Evolutionary conservation across 2,888 invertebrate species (phyloP), one percentile per base, ranked within the genome.

Genomic region (Macrophya alboannulata): DNA sequence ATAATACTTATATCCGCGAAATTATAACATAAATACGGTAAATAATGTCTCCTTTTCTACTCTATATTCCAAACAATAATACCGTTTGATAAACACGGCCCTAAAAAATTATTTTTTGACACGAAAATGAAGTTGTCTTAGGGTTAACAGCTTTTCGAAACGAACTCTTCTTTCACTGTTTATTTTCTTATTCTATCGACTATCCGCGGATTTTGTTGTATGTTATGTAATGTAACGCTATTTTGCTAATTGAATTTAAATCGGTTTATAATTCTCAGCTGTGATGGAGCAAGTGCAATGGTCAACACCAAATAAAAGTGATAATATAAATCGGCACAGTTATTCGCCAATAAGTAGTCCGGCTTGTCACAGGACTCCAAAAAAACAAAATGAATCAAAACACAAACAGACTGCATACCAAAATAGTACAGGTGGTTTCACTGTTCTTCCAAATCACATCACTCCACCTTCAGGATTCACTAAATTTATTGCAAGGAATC

Each of bases 391-490:
- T 51, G 88, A 88, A 2, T 77, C 45, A n/a, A 88, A 85, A 45
- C 76, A 86, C 2, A 88, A 86, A 62, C 86, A 87, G 12, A 84
- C 79, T 8, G 43, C 85, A 0, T 90, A 88, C 86, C 88, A 88
- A 6, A 89, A 86, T 31, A 86, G 79, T 43, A 79, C 84, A 2
- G 85, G 84, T 12, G 79, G 88, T 48, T 94, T 94, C 85, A 89
- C 91, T 84, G 87, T 92, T 85, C 89, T 95, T 71, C 93, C 94
- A n/a, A 91, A 88, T 86, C 92, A 94, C 87, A 93, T 94, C 4
- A 96, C 96, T 4, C 96, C 96, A 25, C 95, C 96, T 0, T 95
- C 95, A 31, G 93, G 95, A 37, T 92, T 95, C 87, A 94, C 94
- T 0, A 95, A 94, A 89, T 93, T 93, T 65, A 92, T 93, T 65